Evolutionary conservation across 1,140 invertebrate species (phyloP).

Genomic region (Acromyrmex echinatior): DNA sequence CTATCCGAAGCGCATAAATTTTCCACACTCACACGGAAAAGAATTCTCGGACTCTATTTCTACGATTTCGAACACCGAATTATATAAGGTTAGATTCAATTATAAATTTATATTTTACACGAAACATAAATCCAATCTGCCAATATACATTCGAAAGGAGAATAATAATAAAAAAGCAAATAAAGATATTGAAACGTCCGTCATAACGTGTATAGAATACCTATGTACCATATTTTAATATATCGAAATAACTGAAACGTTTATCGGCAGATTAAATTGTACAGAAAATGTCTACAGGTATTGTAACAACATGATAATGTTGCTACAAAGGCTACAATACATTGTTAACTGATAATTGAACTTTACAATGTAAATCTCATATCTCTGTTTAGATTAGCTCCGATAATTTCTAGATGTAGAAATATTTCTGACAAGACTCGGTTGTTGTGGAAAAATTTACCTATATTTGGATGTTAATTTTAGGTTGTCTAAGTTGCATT

Average conservation of each 20-base stretch:
- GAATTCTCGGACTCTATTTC: conserved; percentile 45
- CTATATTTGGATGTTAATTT: not conserved
- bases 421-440: conserved; percentile 14
- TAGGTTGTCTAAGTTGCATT: conserved; percentile 35
- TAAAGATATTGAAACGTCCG: conserved; percentile 37
- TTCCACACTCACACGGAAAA: conserved; percentile 33
- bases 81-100: conserved; percentile 40
- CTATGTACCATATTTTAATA: conserved; percentile 77
- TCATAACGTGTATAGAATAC: conserved; percentile 61
- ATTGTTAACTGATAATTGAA: conserved; percentile 47
- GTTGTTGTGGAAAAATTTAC: conserved; percentile 17
- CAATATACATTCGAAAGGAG: conserved; percentile 26
- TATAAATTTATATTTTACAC: conserved; percentile 63
- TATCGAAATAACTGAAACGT: conserved; percentile 66
- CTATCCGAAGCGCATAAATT: conserved; percentile 36
- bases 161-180: not conserved
- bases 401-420: conserved; percentile 16
- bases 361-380: conserved; percentile 10
- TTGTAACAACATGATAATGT: conserved; percentile 19
- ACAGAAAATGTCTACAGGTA: conserved; percentile 42
- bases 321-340: conserved; percentile 56
- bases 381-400: conserved; percentile 46
- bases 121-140: conserved; percentile 45
- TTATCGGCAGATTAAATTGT: conserved; percentile 70
- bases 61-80: conserved; percentile 38